These are phyloP conservation scores for Tolmerus cingulatus DNA, from an alignment of 2,888 invertebrate species.

Conservation along the genomic window DNA sequence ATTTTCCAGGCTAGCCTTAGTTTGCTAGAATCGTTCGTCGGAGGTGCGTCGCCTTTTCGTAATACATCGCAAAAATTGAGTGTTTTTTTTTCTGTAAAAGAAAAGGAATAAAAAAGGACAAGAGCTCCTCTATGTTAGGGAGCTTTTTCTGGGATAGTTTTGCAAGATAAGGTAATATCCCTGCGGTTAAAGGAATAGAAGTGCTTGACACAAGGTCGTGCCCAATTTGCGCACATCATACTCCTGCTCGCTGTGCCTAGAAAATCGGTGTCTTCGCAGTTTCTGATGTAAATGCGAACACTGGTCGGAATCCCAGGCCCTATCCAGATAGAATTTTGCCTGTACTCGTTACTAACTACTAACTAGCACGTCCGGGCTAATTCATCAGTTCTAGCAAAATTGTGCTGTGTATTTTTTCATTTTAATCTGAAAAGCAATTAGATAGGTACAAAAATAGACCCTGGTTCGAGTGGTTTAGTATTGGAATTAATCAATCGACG, in stretches of 20 bases:
- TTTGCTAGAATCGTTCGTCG: constrained; percentile 51
- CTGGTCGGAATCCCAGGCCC: background rate
- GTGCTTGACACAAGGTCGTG: constrained; percentile 19
- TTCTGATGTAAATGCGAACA: constrained; percentile 11
- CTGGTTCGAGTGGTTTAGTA: constrained; percentile 3
- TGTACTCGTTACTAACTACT: background rate
- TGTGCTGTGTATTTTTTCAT: background rate
- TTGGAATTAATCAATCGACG: constrained; percentile 37
- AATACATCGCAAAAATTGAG: background rate
- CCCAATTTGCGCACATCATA: constrained; percentile 33
- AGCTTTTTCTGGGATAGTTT: constrained; percentile 14
- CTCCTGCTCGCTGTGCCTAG: background rate
- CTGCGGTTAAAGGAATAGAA: background rate
- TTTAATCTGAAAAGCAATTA: constrained; percentile 21
- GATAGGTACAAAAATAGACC: constrained; percentile 34
- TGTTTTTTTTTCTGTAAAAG: background rate
- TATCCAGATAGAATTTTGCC: background rate
- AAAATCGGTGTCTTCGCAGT: background rate
- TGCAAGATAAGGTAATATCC: background rate
- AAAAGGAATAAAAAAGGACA: constrained; percentile 32
- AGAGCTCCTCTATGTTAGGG: background rate
- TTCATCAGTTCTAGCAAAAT: background rate
- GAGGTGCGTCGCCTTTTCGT: constrained; percentile 49
- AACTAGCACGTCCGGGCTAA: constrained; percentile 10
- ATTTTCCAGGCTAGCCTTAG: constrained; percentile 54